phyloP scores from a whole-genome alignment of 2,888 invertebrate species.

The Zygothrica quintamaculata region DNA sequence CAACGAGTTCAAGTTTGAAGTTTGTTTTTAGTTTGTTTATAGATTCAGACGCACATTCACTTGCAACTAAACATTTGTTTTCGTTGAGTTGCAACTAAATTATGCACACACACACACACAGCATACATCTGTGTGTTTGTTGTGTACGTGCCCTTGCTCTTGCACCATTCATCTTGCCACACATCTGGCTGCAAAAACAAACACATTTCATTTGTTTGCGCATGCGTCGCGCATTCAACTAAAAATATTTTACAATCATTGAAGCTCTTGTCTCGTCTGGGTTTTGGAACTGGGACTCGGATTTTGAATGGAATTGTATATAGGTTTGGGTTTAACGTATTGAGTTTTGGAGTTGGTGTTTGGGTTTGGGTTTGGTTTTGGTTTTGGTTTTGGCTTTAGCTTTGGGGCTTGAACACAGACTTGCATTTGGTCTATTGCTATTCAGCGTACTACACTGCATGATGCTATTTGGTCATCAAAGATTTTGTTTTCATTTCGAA shows the following conservation, averaged over 20 bases:
- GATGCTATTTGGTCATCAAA: constrained; percentile 68
- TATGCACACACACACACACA: constrained; percentile 55
- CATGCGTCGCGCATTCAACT: constrained; percentile 70
- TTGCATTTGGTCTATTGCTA: too few species aligned
- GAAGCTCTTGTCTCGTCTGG: constrained; percentile 20
- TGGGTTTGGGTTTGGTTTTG: constrained; percentile 4
- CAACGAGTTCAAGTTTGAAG: background rate
- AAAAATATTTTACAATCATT: constrained; percentile 62
- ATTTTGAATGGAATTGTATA: constrained; percentile 8
- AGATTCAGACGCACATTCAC: constrained; percentile 4
- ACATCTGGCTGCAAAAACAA: constrained; percentile 42
- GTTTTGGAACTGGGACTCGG: constrained; percentile 22
- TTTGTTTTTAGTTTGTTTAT: constrained; percentile 16
- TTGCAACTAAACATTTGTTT: constrained; percentile 30
- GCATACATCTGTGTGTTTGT: background rate
- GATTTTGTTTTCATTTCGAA: constrained; percentile 74
- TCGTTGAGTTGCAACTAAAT: constrained; percentile 40
- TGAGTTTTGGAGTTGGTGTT: too few species aligned
- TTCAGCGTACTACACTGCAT: constrained; percentile 54
- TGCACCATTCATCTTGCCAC: constrained; percentile 54
- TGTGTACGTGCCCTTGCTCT: constrained; percentile 64
- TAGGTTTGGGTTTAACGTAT: too few species aligned
- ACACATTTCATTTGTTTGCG: constrained; percentile 68
- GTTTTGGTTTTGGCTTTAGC: too few species aligned
- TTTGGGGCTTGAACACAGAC: too few species aligned